Evolutionary conservation across 2,888 invertebrate species (phyloP), one percentile per base, ranked within the genome.

Genomic region (Erpobdella octoculata): DNA sequence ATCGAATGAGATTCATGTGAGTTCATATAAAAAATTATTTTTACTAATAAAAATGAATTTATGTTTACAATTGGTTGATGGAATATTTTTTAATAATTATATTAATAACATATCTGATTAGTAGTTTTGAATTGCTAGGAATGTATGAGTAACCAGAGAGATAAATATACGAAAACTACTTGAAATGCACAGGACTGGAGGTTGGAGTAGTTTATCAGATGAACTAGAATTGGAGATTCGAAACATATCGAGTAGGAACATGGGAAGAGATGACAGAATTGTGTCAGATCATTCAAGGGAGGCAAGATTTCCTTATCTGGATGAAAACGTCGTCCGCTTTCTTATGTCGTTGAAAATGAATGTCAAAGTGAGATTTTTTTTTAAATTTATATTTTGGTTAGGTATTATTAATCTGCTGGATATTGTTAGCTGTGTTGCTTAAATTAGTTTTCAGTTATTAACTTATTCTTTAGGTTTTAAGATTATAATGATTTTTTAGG

Each of bases 261-360:
- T 97, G 67, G 95, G 93, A 0, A 86, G 98, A 74, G 98, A 98
- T 84, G 95, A 97, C 82, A 81, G 86, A 80, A 89, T 96, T 0
- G 90, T 94, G 75, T 88, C 90, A 71, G 93, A 96, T 84, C 91
- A 91, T 83, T 92, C 93, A 0, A 79, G 83, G 72, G 85, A 75
- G 85, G 75, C 88, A 79, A 15, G 87, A 74, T 89, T 92, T 74
- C 88, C 88, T 21, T 88, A 85, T 78, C 80, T 88, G 46, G 88
- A 88, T 80, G 88, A 88, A 79, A 78, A 82, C 64, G 83, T 88
- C 5, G 87, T 87, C 18, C 75, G 79, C 3, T 87, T 83, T 78
- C 79, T 87, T 2, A 84, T 85, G 73, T 53, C 75, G 0, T 75
- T 86, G 21, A 86, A 86, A 3, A 77, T 86, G 8, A 78, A 82